phyloP scores from a whole-genome alignment of 2,113 vertebrate genomes.

The Agapornis roseicollis region DNA sequence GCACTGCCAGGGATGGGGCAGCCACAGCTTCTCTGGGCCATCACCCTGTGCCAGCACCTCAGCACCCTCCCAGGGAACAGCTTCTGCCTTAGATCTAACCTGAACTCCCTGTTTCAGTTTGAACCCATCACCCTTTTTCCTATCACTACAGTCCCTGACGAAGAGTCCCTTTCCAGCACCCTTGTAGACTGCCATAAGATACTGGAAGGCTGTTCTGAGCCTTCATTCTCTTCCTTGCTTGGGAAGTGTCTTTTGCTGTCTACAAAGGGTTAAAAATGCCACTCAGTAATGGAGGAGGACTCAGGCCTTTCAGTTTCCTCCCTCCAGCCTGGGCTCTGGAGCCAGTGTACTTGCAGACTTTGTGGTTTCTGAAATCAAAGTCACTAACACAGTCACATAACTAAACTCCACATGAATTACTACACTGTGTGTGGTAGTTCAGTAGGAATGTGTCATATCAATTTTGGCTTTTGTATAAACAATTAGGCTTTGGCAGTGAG shows the following conservation, averaged over 20 bases:
- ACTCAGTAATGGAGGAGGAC: background rate
- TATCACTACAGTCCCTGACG: background rate
- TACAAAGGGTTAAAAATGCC: background rate
- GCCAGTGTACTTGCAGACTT: background rate
- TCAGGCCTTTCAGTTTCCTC: background rate
- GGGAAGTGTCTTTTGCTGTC: background rate
- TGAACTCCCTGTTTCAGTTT: background rate
- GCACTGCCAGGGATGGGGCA: too few species aligned
- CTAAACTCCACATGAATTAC: background rate
- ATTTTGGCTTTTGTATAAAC: background rate
- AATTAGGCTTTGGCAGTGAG: background rate
- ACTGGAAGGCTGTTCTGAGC: background rate
- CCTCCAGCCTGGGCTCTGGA: background rate
- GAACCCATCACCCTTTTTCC: background rate
- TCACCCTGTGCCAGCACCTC: too few species aligned
- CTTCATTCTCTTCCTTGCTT: background rate
- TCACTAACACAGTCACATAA: fast-evolving
- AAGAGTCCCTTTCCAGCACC: background rate
- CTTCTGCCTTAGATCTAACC: background rate
- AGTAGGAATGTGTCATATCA: background rate
- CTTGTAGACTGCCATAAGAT: background rate
- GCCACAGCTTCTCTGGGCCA: background rate
- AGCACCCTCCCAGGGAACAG: too few species aligned
- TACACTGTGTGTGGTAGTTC: background rate
- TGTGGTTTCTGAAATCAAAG: background rate